Percentiles rank a stretch among this genome's conserved stretches.
Conservation (phyloP, 2,113 vertebrate species). For the Catagonus wagneri region DNA sequence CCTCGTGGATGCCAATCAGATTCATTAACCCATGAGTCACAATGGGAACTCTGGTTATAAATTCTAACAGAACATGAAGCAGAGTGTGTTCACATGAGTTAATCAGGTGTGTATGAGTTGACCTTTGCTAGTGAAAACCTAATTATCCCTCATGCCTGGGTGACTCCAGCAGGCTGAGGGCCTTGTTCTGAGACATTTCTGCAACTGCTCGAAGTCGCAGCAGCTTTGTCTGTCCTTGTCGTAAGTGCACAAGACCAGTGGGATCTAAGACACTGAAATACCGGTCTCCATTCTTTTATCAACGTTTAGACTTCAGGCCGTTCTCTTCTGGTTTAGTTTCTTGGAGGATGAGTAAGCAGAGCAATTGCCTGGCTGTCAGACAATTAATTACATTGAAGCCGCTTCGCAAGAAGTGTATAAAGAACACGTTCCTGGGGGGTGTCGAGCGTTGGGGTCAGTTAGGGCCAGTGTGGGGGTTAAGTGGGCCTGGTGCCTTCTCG, state of each 20-base stretch:
- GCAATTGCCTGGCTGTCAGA: background rate
- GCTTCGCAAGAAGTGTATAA: conserved; percentile 56
- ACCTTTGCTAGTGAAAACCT: conserved; percentile 55
- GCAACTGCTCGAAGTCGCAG: background rate
- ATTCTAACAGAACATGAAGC: conserved; percentile 35
- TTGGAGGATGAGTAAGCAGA: conserved; percentile 44
- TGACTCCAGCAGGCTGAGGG: background rate
- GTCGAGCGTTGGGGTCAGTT: conserved; percentile 43
- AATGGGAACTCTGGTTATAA: too few relatives aligned
- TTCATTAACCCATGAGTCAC: too few relatives aligned
- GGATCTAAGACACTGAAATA: conserved; percentile 2
- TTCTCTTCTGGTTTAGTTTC: conserved; percentile 66
- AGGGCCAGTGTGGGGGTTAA: conserved; percentile 6
- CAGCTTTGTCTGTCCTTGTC: conserved; percentile 54
- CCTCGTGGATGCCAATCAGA: too few relatives aligned
- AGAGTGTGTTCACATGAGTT: background rate
- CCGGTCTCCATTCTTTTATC: background rate
- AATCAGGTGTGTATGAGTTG: conserved; percentile 56
- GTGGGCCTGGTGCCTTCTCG: background rate
- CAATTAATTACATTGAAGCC: background rate
- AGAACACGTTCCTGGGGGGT: conserved; percentile 55
- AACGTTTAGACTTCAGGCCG: conserved; percentile 25
- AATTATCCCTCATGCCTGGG: conserved; percentile 59
- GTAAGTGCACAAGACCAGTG: background rate
- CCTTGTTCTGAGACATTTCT: background rate